A percentile compares a stretch with the other conserved stretches of the same genome.
Evolutionary conservation across 2,797 vertebrate species (phyloP).

Genomic region (Taenioides sp.): DNA sequence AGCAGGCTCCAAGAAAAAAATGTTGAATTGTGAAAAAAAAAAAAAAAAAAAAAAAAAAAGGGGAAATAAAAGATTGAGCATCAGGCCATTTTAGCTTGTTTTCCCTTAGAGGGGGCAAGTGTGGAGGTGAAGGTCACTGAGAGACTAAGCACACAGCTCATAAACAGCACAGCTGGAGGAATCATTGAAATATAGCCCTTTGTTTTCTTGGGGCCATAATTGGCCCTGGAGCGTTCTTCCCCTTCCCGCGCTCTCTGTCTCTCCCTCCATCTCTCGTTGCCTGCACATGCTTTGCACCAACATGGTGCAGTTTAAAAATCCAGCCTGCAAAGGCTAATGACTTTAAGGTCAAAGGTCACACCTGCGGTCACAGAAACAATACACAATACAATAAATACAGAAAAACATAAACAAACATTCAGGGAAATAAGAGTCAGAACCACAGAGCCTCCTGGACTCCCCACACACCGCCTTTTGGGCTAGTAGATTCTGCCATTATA

Average conservation of each 20-base stretch:
- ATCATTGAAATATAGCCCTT: slow-evolving; percentile 77
- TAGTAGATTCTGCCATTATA: slow-evolving; percentile 32
- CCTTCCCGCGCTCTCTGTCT: slow-evolving; percentile 52
- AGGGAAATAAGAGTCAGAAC: slow-evolving; percentile 55
- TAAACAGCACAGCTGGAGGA: slow-evolving; percentile 79
- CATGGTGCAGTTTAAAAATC: slow-evolving; percentile 66
- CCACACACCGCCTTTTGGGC: slow-evolving; percentile 11
- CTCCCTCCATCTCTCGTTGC: slow-evolving; percentile 45
- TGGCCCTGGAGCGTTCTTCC: slow-evolving; percentile 73
- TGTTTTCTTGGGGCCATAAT: slow-evolving; percentile 75
- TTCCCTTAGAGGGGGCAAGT: slow-evolving; percentile 76
- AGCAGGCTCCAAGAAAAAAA: slow-evolving; percentile 48
- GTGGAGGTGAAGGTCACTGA: slow-evolving; percentile 77
- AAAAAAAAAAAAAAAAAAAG: slow-evolving; percentile 63
- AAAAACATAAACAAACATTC: slow-evolving; percentile 67
- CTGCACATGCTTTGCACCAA: slow-evolving; percentile 65
- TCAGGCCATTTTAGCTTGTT: slow-evolving; percentile 73
- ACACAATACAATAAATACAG: slow-evolving; percentile 69
- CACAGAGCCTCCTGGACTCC: background rate
- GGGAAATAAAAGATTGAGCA: slow-evolving; percentile 73
- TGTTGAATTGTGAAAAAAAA: slow-evolving; percentile 56
- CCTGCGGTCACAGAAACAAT: slow-evolving; percentile 63
- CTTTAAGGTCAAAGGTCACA: slow-evolving; percentile 66
- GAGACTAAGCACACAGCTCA: slow-evolving; percentile 77
- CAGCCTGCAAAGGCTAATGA: slow-evolving; percentile 69